phyloP scores from a whole-genome alignment of 2,888 invertebrate species.

The Camptogramma bilineatum region DNA sequence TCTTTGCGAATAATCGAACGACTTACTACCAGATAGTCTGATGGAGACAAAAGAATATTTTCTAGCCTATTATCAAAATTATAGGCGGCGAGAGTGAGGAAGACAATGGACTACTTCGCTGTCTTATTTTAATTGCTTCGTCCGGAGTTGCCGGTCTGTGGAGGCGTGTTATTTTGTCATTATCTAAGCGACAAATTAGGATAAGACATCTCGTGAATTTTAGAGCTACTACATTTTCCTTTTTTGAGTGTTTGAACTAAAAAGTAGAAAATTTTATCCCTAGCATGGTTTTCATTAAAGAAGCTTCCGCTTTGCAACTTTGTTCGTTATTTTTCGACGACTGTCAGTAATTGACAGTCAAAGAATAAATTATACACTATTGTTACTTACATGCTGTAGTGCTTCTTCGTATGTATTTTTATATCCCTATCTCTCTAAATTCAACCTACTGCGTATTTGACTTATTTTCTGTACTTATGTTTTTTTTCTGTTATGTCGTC shows the following conservation, averaged over 20 bases:
- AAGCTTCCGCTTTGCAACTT: too few relatives aligned
- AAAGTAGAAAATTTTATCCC: not conserved
- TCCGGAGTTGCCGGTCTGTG: constrained; percentile 70
- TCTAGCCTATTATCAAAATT: constrained; percentile 84
- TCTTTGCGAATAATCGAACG: constrained; percentile 68
- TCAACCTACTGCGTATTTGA: too few relatives aligned
- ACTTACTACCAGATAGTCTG: constrained; percentile 72
- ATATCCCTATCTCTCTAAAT: too few relatives aligned
- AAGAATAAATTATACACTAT: too few relatives aligned
- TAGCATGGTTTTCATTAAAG: too few relatives aligned
- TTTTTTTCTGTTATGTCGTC: too few relatives aligned
- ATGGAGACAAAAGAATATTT: constrained; percentile 80
- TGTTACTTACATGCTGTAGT: too few relatives aligned
- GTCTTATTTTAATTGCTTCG: constrained; percentile 78
- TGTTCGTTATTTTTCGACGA: too few relatives aligned
- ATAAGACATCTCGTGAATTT: constrained; percentile 14
- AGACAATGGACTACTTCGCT: constrained; percentile 69
- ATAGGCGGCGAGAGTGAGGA: constrained; percentile 66
- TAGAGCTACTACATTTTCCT: not conserved
- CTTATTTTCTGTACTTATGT: too few relatives aligned
- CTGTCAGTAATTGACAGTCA: too few relatives aligned
- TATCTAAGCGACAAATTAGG: constrained; percentile 36
- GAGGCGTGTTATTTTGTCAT: constrained; percentile 63
- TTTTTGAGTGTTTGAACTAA: not conserved
- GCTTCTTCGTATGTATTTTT: too few relatives aligned